These are phyloP conservation scores for Porphyrio hochstetteri DNA, from an alignment of 2,113 vertebrate species.

Conservation along the genomic window DNA sequence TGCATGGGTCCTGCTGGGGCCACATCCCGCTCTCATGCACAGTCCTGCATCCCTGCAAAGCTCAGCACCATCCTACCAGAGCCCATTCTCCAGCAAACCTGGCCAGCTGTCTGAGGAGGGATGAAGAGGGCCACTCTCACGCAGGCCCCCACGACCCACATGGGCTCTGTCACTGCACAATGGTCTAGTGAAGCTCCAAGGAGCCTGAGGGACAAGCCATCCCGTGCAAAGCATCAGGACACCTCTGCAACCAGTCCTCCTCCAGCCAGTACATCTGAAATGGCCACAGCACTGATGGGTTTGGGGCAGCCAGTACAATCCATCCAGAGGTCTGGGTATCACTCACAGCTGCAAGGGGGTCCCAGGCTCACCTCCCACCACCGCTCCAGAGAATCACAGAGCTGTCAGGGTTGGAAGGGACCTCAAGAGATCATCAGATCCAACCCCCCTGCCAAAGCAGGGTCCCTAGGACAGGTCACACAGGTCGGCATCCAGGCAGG, in stretches of 20 bases:
- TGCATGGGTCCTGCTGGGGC: neutral
- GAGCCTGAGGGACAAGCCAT: neutral
- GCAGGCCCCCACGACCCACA: neutral
- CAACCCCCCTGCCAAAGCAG: too few relatives aligned
- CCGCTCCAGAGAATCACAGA: neutral
- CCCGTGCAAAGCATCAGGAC: neutral
- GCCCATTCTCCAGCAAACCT: neutral
- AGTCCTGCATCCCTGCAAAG: neutral
- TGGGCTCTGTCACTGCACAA: neutral
- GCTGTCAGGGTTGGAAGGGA: too few relatives aligned
- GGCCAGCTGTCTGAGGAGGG: fast-evolving
- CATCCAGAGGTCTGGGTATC: neutral
- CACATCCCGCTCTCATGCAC: neutral
- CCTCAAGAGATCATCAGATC: too few relatives aligned
- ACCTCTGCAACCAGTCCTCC: neutral
- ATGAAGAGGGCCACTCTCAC: neutral
- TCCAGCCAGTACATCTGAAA: neutral
- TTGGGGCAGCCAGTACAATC: neutral
- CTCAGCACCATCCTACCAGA: neutral
- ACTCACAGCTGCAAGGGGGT: neutral
- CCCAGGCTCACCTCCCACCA: fast-evolving
- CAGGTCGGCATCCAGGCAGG: too few relatives aligned
- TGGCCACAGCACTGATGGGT: neutral
- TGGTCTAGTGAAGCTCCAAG: neutral
- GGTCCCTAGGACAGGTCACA: too few relatives aligned